A percentile compares a stretch with the other conserved stretches of the same genome.
phyloP scores from a whole-genome alignment of 2,113 vertebrate genomes.

The Megaptera novaeangliae region DNA sequence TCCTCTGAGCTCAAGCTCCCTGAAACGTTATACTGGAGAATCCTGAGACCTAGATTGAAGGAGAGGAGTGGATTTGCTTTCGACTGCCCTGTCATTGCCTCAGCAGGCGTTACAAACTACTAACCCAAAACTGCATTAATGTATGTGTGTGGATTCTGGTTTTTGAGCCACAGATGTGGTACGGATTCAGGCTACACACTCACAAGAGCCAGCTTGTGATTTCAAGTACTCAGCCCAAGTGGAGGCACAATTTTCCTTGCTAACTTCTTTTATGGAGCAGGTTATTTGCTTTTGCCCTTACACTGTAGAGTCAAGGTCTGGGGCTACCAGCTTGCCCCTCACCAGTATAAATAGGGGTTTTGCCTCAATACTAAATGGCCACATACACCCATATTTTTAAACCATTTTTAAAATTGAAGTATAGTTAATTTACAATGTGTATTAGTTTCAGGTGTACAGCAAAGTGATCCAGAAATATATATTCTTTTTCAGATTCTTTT shows the following conservation, averaged over 20 bases:
- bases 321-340: background rate
- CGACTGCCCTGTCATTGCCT: background rate
- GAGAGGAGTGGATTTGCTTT: background rate
- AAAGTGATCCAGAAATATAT: background rate
- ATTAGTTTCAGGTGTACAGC: background rate
- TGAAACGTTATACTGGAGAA: background rate
- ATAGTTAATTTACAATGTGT: background rate
- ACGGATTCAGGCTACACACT: background rate
- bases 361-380: background rate
- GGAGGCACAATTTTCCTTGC: background rate
- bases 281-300: background rate
- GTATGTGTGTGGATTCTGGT: accelerated
- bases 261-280: background rate
- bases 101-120: background rate
- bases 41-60: background rate
- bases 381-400: background rate
- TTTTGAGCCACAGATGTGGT: no score
- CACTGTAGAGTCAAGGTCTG: background rate
- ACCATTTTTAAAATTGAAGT: background rate
- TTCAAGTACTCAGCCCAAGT: background rate
- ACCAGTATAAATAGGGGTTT: background rate
- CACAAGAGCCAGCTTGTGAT: background rate
- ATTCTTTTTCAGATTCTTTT: background rate
- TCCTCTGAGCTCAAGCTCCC: background rate
- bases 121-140: background rate